Percentiles rank a stretch among this genome's conserved stretches.
phyloP scores from a whole-genome alignment of 2,888 invertebrate genomes.

The Marronus borbonicus region DNA sequence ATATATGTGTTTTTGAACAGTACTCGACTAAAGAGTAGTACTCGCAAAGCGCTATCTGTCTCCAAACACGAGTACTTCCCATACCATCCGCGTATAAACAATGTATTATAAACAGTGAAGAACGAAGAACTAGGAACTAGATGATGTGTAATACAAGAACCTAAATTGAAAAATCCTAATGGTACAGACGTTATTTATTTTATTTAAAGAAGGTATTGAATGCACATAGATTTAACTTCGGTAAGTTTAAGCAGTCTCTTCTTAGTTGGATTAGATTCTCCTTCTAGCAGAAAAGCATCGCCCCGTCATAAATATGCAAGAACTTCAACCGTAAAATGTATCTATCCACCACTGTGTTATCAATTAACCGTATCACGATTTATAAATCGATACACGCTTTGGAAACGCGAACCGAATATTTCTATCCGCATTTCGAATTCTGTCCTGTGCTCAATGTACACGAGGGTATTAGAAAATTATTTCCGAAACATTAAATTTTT shows the following conservation, averaged over 20 bases:
- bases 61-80: too few species aligned
- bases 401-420: not conserved
- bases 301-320: not conserved
- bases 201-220: not conserved
- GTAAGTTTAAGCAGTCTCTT: not conserved
- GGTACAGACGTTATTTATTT: not conserved
- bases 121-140: too few species aligned
- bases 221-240: not conserved
- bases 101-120: too few species aligned
- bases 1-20: too few species aligned
- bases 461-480: conserved; percentile 7
- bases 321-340: conserved; percentile 16
- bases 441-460: conserved; percentile 2
- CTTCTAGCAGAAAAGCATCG: not conserved
- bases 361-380: conserved; percentile 15
- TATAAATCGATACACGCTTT: conserved; percentile 15
- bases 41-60: too few species aligned
- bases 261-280: not conserved
- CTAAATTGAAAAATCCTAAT: not conserved
- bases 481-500: conserved; percentile 11
- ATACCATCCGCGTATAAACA: too few species aligned
- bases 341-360: conserved; percentile 13
- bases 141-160: not conserved
- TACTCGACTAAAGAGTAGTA: too few species aligned
- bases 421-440: not conserved